These are phyloP conservation scores for Gymnarchus niloticus DNA, from an alignment of 2,113 vertebrate species.

Conservation along the genomic window DNA sequence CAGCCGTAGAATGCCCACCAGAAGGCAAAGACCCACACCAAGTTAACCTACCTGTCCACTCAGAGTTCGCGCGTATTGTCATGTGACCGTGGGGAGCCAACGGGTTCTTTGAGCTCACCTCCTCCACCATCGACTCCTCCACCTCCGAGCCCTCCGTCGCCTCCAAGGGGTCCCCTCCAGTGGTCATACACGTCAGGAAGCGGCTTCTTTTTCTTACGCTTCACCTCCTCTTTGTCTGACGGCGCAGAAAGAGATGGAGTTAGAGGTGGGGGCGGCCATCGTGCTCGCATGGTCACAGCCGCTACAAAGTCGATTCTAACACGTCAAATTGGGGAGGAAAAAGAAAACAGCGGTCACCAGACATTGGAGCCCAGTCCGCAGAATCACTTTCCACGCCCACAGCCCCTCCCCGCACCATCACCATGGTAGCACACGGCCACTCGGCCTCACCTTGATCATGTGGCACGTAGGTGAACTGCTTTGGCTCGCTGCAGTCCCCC, in stretches of 20 bases:
- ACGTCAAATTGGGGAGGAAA: no score
- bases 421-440: not conserved
- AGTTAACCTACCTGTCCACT: no score
- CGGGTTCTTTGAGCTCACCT: not conserved
- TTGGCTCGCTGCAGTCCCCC: constrained; percentile 88
- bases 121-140: constrained; percentile 57
- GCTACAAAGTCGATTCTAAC: no score
- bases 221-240: constrained; percentile 92
- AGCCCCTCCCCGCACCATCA: not conserved
- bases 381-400: not conserved
- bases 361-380: no score
- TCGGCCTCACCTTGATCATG: constrained; percentile 77
- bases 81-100: not conserved
- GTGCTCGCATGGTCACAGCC: no score
- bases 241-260: not conserved
- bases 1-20: constrained; percentile 61
- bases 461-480: constrained; percentile 92
- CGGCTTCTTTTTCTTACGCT: constrained; percentile 85
- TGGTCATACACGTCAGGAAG: constrained; percentile 80
- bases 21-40: constrained; percentile 63
- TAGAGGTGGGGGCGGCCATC: not conserved
- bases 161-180: constrained; percentile 75
- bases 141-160: constrained; percentile 62
- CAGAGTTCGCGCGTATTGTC: no score
- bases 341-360: no score